phyloP scores from a whole-genome alignment of 1,140 invertebrate species.

The Ceratoteleas bidentatus region DNA sequence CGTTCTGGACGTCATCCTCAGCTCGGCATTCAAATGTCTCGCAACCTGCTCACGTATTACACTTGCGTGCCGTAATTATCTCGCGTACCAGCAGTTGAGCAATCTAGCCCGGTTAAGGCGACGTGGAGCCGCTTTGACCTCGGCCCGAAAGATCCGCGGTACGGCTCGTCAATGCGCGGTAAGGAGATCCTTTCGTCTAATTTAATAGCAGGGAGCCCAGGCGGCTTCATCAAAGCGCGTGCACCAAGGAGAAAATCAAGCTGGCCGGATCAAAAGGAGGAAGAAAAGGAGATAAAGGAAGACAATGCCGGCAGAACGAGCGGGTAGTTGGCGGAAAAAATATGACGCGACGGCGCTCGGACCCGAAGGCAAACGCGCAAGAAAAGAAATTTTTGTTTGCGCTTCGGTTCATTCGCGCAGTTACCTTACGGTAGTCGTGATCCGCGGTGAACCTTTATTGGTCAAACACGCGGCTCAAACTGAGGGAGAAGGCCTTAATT shows the following conservation, averaged over 20 bases:
- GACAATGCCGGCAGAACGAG: slow-evolving; percentile 69
- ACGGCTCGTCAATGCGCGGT: slow-evolving; percentile 33
- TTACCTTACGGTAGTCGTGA: slow-evolving; percentile 34
- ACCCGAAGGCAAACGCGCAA: slow-evolving; percentile 46
- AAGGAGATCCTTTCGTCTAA: slow-evolving; percentile 75
- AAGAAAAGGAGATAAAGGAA: slow-evolving; percentile 51
- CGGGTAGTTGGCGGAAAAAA: slow-evolving; percentile 53
- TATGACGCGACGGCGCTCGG: slow-evolving; percentile 59
- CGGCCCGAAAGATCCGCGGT: slow-evolving; percentile 44
- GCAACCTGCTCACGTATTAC: slow-evolving; percentile 27
- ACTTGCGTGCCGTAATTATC: slow-evolving; percentile 24
- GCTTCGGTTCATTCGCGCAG: slow-evolving; percentile 67
- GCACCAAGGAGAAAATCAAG: slow-evolving; percentile 45
- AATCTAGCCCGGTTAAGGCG: slow-evolving; percentile 20
- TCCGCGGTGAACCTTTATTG: slow-evolving; percentile 18
- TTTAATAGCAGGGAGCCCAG: slow-evolving; percentile 74
- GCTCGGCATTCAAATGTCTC: background rate
- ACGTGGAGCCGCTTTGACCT: slow-evolving; percentile 22
- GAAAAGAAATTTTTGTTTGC: slow-evolving; percentile 66
- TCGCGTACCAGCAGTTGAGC: slow-evolving; percentile 4
- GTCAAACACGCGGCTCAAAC: slow-evolving; percentile 4
- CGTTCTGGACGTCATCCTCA: no score
- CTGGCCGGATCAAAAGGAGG: slow-evolving; percentile 64
- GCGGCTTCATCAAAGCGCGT: slow-evolving; percentile 73
- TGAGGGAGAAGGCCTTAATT: background rate